These are phyloP conservation scores for Ganaspis sp. DNA, from an alignment of 1,140 invertebrate species.

Conservation along the genomic window DNA sequence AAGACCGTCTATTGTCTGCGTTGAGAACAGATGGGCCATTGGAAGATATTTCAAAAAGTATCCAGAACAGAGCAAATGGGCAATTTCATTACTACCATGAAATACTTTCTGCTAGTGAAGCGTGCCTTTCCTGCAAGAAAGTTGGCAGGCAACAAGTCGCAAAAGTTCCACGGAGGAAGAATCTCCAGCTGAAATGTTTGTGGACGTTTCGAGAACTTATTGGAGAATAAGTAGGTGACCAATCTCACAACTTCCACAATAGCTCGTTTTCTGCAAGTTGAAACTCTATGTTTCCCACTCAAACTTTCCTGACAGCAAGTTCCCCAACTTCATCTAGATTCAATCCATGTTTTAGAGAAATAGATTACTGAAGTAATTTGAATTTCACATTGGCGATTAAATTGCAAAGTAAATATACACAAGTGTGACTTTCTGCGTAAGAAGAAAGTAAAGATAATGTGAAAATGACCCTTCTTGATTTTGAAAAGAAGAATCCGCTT, in stretches of 20 bases:
- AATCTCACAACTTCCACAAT: slow-evolving; percentile 5
- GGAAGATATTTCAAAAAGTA: neutral
- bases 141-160: slow-evolving; percentile 21
- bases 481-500: neutral
- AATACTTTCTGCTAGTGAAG: slow-evolving; percentile 4
- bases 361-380: too few species aligned
- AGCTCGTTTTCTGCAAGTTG: neutral
- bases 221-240: neutral
- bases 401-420: neutral
- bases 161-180: slow-evolving; percentile 1
- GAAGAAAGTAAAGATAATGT: too few species aligned
- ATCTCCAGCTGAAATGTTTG: neutral
- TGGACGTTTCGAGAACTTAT: neutral
- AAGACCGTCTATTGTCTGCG: neutral
- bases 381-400: too few species aligned
- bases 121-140: slow-evolving; percentile 1
- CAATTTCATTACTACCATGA: neutral
- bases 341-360: neutral
- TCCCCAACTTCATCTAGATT: neutral
- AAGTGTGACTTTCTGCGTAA: too few species aligned
- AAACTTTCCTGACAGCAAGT: neutral
- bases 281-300: neutral
- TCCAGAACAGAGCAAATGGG: neutral
- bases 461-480: neutral
- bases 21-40: slow-evolving; percentile 3